Conservation (phyloP, 2,797 vertebrate species). For the Ptychobarbus kaznakovi region DNA sequence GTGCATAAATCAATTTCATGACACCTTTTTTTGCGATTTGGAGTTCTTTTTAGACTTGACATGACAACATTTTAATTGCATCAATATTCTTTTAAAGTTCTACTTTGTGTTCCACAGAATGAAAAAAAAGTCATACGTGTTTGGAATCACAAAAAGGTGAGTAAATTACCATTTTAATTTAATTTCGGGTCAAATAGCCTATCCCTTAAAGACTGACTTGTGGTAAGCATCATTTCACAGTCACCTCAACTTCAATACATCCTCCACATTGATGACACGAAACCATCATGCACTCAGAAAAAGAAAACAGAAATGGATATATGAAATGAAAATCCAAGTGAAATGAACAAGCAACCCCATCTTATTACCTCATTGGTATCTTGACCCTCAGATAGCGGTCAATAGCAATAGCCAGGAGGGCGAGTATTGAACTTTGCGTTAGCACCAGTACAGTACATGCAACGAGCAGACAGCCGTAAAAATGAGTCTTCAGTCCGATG, state of each 20-base stretch:
- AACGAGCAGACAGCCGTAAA: conserved; percentile 95
- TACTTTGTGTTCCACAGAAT: background rate
- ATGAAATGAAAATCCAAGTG: background rate
- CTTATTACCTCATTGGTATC: conserved; percentile 92
- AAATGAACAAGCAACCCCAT: background rate
- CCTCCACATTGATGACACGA: background rate
- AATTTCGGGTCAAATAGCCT: background rate
- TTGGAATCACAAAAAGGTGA: background rate
- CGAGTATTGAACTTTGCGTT: conserved; percentile 98
- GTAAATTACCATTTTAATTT: background rate
- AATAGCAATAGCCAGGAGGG: conserved; percentile 94
- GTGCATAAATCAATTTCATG: background rate
- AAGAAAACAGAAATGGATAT: background rate
- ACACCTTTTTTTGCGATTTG: background rate
- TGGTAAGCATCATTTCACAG: too few species aligned
- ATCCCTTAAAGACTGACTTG: background rate
- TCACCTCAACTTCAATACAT: background rate
- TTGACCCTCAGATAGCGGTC: conserved; percentile 97
- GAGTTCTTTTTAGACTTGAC: background rate
- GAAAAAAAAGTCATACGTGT: background rate
- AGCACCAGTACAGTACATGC: conserved; percentile 95
- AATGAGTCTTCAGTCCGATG: conserved; percentile 89
- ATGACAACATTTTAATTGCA: background rate
- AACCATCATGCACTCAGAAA: background rate
- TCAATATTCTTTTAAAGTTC: background rate